phyloP scores from a whole-genome alignment of 2,113 vertebrate genomes.

The Trachemys scripta region DNA sequence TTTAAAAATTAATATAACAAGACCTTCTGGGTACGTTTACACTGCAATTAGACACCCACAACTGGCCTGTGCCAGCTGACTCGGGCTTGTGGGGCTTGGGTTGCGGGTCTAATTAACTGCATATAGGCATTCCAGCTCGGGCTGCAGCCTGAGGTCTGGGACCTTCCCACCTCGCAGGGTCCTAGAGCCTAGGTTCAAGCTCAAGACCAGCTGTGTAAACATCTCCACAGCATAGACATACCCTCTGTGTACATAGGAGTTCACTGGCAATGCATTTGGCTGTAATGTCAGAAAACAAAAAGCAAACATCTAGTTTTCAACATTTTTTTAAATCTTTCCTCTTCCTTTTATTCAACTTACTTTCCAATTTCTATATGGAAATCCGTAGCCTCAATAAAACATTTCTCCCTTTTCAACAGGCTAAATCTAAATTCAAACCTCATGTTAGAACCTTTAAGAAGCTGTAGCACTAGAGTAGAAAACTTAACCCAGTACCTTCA shows the following conservation, averaged over 20 bases:
- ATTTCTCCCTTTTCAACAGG: background rate
- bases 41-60: background rate
- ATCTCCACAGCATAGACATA: background rate
- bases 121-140: background rate
- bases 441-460: background rate
- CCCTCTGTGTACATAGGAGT: background rate
- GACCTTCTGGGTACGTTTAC: background rate
- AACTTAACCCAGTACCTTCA: background rate
- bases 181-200: background rate
- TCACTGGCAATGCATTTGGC: background rate
- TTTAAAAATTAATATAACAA: background rate
- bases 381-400: background rate
- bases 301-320: background rate
- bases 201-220: background rate
- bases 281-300: background rate
- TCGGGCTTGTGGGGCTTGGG: no score
- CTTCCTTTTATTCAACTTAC: background rate
- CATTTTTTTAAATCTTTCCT: background rate
- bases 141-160: background rate
- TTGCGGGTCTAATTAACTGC: background rate
- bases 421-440: background rate
- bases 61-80: background rate
- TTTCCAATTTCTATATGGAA: background rate
- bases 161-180: background rate
- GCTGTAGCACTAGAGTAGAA: background rate